A percentile compares a stretch with the other conserved stretches of the same genome.
phyloP scores from a whole-genome alignment of 1,140 invertebrate genomes.

The Macrobrachium rosenbergii region DNA sequence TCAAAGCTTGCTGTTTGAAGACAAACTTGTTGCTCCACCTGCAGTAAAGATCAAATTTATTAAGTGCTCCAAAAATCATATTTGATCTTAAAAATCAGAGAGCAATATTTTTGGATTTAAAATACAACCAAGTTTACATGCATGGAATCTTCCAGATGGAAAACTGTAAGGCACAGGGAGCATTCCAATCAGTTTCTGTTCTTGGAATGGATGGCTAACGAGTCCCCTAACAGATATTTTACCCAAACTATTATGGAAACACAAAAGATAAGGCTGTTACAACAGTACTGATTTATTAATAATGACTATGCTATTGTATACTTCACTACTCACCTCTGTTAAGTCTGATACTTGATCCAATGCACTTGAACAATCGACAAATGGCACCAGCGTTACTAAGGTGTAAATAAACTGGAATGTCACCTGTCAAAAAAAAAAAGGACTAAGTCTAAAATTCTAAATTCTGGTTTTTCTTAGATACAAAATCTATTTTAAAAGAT shows the following conservation, averaged over 20 bases:
- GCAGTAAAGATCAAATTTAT: conserved; percentile 19
- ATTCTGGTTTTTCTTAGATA: too few relatives aligned
- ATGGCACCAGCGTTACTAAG: conserved; percentile 82
- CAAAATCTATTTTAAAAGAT: not conserved
- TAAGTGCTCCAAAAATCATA: not conserved
- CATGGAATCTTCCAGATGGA: too few relatives aligned
- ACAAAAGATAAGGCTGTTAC: not conserved
- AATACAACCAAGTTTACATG: not conserved
- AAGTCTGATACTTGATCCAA: conserved; percentile 76
- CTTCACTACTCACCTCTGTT: conserved; percentile 75
- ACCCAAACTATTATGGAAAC: too few relatives aligned
- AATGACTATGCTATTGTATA: not conserved
- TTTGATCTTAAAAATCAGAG: too few relatives aligned
- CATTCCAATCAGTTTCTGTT: too few relatives aligned
- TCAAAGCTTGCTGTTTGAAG: conserved; percentile 87
- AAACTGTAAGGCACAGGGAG: too few relatives aligned
- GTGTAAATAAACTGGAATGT: conserved; percentile 84
- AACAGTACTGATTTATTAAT: not conserved
- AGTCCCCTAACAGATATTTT: too few relatives aligned
- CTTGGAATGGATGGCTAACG: too few relatives aligned
- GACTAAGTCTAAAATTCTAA: too few relatives aligned
- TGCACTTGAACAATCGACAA: conserved; percentile 85
- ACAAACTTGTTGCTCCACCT: conserved; percentile 82
- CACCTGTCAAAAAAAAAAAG: conserved; percentile 47
- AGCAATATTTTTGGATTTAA: too few relatives aligned